phyloP scores from a whole-genome alignment of 1,140 invertebrate genomes.

The Drosophila malerkotliana region DNA sequence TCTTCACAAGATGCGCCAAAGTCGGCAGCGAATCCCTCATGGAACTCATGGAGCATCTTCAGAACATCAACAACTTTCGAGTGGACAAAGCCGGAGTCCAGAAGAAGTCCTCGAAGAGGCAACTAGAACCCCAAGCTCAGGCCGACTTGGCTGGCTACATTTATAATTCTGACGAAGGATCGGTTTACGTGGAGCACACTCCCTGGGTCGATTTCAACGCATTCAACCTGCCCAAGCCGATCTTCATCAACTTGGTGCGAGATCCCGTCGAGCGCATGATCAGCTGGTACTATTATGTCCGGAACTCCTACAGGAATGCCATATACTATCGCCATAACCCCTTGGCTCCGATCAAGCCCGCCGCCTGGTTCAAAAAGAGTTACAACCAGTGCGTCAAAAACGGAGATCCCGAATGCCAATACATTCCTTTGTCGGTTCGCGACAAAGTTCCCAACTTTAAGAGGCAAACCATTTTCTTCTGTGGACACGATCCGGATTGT shows the following conservation, averaged over 20 bases:
- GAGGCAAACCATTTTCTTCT: constrained; percentile 93
- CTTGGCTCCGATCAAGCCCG: constrained; percentile 91
- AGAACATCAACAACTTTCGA: constrained; percentile 56
- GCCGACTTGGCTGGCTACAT: constrained; percentile 85
- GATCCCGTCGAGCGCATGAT: constrained; percentile 95
- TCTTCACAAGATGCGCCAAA: constrained; percentile 95
- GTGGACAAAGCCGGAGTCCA: constrained; percentile 54
- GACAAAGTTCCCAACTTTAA: constrained; percentile 92
- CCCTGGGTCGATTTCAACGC: constrained; percentile 87
- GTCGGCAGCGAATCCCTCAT: constrained; percentile 95
- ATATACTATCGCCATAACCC: constrained; percentile 93
- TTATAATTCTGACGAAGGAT: constrained; percentile 85
- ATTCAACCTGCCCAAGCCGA: constrained; percentile 91
- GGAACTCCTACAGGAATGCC: constrained; percentile 94
- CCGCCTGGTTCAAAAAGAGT: constrained; percentile 94
- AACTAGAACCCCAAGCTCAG: constrained; percentile 80
- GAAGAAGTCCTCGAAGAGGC: constrained; percentile 27
- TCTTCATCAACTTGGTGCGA: constrained; percentile 94
- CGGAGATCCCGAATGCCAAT: constrained; percentile 92
- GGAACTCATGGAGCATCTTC: constrained; percentile 89
- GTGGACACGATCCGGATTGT: constrained; percentile 93
- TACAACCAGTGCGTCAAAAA: constrained; percentile 94
- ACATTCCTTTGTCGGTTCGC: constrained; percentile 90
- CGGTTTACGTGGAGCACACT: constrained; percentile 90
- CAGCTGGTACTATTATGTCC: constrained; percentile 93